Evolutionary conservation across 2,113 vertebrate genomes (phyloP).

Genomic region (Amphiprion ocellaris): DNA sequence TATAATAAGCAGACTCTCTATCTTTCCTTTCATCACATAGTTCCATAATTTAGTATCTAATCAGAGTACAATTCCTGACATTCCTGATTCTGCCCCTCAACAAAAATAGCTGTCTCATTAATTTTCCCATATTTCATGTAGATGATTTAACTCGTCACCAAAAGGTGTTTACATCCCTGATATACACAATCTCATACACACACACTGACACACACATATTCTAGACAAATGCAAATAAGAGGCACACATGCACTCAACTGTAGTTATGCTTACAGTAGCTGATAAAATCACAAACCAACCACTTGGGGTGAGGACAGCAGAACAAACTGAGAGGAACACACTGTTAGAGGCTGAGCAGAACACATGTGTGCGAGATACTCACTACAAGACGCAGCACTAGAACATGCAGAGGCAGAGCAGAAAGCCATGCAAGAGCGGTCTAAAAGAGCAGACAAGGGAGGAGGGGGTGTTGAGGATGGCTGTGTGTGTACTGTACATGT

Average conservation of each 20-base stretch:
- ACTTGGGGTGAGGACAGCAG: constrained; percentile 16
- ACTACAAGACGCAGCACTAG: constrained; percentile 49
- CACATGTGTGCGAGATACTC: constrained; percentile 26
- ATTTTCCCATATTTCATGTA: no score
- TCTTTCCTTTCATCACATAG: not conserved
- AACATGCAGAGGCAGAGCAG: constrained; percentile 66
- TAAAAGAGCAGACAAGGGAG: constrained; percentile 53
- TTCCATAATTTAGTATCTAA: no score
- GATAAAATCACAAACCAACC: constrained; percentile 30
- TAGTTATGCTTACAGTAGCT: constrained; percentile 4
- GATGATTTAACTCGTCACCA: not conserved
- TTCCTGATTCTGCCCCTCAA: not conserved
- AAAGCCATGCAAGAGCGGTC: constrained; percentile 60
- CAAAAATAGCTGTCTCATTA: not conserved
- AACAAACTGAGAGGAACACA: constrained; percentile 15
- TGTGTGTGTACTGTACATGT: constrained; percentile 66
- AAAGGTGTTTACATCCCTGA: constrained; percentile 40
- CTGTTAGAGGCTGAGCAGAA: constrained; percentile 35
- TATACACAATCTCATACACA: constrained; percentile 19
- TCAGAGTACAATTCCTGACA: not conserved
- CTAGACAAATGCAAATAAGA: constrained; percentile 25
- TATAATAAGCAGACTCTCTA: not conserved
- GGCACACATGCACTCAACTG: constrained; percentile 36
- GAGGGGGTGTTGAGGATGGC: constrained; percentile 45
- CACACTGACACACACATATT: not conserved